Evolutionary conservation across 2,797 vertebrate species (phyloP), one percentile per base, ranked within the genome.

Genomic region (Spizella passerina): DNA sequence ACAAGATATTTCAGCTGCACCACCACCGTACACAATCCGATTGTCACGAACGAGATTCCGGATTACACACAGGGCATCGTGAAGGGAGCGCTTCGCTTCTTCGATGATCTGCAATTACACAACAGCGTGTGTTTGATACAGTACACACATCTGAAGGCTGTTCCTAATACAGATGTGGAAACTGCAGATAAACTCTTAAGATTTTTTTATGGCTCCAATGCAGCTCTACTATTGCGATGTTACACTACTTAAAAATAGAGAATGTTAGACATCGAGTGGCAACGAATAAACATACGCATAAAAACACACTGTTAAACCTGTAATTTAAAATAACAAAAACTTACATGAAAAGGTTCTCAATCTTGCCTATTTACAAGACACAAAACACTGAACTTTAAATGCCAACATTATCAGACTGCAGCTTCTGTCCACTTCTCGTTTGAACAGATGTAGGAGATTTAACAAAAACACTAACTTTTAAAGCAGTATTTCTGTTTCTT

Each of bases 51-150:
- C 98, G 43, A 99, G 98, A 95, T 99, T 99, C 56, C 99, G 98
- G 90, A 99, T 99, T 26, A 99, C 99, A 57, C 99, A 99, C 88
- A 99, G 65, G 3, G 99, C 99, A 32, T 99, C 99, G 3, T 99
- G 99, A 61, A 99, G 99, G 4, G 99, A 99, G 5, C 99, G 98
- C 86, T 99, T 99, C 1, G 99, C 99, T 94, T 99, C 99, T 93
- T 99, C 99, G 12, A 99, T 99, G 61, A 99, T 99, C 99, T 99
- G 38, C 1, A 95, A 88, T 38, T 12, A 75, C 1, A 75, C 8
- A 81, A 34, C 0, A 61, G 16, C 8, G 2, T 0, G 1, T 7
- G 24, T 22, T 50, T 66, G 64, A 65, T 18, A 50, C 13, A 82
- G 38, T 0, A 77, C 4, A 23, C 16, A 82, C 79, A 30, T 5